phyloP scores from a whole-genome alignment of 2,888 invertebrate species.

The Lithophane ornitopus region DNA sequence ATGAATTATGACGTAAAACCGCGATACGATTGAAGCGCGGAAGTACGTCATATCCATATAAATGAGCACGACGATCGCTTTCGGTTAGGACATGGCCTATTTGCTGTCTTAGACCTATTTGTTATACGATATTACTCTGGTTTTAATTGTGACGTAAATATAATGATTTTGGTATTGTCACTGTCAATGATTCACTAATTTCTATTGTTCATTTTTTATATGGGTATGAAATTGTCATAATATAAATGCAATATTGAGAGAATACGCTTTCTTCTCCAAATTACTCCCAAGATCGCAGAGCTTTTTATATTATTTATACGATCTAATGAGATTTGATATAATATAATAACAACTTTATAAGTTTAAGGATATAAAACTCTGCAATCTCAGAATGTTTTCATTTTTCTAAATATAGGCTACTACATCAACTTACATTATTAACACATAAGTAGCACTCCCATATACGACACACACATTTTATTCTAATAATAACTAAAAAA shows the following conservation, averaged over 20 bases:
- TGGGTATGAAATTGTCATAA: slow-evolving; percentile 51
- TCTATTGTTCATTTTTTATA: slow-evolving; percentile 31
- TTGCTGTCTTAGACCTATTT: not conserved
- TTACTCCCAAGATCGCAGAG: slow-evolving; percentile 50
- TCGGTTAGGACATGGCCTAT: not conserved
- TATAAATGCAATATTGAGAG: slow-evolving; percentile 64
- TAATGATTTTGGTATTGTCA: slow-evolving; percentile 25
- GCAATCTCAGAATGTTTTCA: slow-evolving; percentile 47
- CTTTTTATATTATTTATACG: slow-evolving; percentile 44
- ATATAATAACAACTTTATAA: slow-evolving; percentile 65
- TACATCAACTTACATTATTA: slow-evolving; percentile 34
- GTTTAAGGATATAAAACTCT: slow-evolving; percentile 40
- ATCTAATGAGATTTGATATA: slow-evolving; percentile 65
- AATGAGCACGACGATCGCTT: not conserved
- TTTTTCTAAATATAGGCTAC: slow-evolving; percentile 43
- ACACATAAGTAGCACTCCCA: slow-evolving; percentile 49
- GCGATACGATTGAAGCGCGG: not conserved
- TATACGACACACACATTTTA: slow-evolving; percentile 56
- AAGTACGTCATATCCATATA: not conserved
- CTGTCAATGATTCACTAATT: slow-evolving; percentile 36
- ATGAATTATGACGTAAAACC: not conserved
- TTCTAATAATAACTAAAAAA: slow-evolving; percentile 27
- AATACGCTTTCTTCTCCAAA: slow-evolving; percentile 27
- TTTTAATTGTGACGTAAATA: slow-evolving; percentile 5
- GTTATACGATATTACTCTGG: slow-evolving; percentile 6